Percentiles rank a stretch among this genome's conserved stretches.
phyloP scores from a whole-genome alignment of 2,113 vertebrate species.

The Anthoscopus minutus region DNA sequence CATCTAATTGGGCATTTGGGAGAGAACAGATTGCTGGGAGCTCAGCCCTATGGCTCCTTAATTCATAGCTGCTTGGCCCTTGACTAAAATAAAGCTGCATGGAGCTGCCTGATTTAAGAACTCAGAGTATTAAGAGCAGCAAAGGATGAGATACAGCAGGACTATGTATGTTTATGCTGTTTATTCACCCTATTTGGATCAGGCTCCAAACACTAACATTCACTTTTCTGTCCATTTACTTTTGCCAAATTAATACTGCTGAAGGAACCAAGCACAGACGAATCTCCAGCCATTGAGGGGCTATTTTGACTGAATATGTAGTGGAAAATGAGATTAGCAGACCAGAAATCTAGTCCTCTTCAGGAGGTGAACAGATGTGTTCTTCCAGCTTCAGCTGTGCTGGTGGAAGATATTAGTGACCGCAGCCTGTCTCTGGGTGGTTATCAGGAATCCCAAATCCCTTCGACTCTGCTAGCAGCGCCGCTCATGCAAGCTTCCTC shows the following conservation, averaged over 20 bases:
- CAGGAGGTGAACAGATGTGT: constrained; percentile 61
- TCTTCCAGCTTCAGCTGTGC: constrained; percentile 44
- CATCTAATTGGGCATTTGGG: constrained; percentile 63
- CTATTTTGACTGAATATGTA: constrained; percentile 36
- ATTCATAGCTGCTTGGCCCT: constrained; percentile 62
- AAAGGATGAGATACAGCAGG: background rate
- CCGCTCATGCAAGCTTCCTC: background rate
- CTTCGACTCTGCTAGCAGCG: background rate
- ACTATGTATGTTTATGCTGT: background rate
- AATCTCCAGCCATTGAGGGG: background rate
- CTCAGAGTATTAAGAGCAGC: constrained; percentile 11
- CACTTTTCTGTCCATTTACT: background rate
- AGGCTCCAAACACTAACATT: background rate
- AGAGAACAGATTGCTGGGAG: constrained; percentile 59
- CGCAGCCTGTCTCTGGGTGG: constrained; percentile 6
- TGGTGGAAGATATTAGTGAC: constrained; percentile 26
- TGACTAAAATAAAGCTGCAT: constrained; percentile 59
- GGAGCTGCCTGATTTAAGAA: constrained; percentile 55
- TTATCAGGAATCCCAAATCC: constrained; percentile 49
- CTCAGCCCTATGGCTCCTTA: constrained; percentile 44
- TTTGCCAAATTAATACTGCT: constrained; percentile 26
- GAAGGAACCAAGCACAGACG: background rate
- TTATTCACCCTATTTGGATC: background rate
- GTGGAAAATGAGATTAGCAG: constrained; percentile 54
- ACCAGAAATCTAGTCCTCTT: constrained; percentile 55